These are phyloP conservation scores for Cheirogaleus major DNA, from an alignment of 2,797 vertebrate species.

Conservation along the genomic window DNA sequence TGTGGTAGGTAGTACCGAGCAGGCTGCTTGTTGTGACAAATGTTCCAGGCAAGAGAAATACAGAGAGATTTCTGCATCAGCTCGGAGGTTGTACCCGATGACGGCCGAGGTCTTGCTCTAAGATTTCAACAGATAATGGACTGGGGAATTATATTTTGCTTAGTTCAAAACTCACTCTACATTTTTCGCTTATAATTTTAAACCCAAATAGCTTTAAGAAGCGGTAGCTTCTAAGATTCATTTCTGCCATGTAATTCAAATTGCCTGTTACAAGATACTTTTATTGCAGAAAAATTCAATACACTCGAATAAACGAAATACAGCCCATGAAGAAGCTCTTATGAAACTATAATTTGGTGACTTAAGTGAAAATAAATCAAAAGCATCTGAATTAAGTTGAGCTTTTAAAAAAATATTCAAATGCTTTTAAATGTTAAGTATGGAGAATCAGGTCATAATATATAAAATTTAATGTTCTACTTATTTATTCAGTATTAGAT, in stretches of 20 bases:
- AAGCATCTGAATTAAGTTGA: not conserved
- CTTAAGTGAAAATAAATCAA: constrained; percentile 50
- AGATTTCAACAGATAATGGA: constrained; percentile 33
- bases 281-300: constrained; percentile 43
- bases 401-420: not conserved
- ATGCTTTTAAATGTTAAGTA: constrained; percentile 8
- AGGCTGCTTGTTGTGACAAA: not conserved
- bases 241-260: constrained; percentile 51
- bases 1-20: not conserved
- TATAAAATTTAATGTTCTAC: not conserved
- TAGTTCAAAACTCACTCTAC: constrained; percentile 40
- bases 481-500: not conserved
- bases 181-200: constrained; percentile 39
- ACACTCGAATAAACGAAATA: not conserved
- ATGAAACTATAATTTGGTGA: not conserved
- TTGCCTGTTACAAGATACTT: constrained; percentile 33
- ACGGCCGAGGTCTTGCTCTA: not conserved
- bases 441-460: not conserved
- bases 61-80: not conserved
- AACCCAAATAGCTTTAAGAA: constrained; percentile 18
- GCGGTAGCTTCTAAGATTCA: constrained; percentile 22
- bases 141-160: constrained; percentile 32
- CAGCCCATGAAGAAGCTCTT: not conserved
- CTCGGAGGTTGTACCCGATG: not conserved
- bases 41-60: not conserved